Evolutionary conservation across 2,113 vertebrate species (phyloP), one percentile per base, ranked within the genome.

Genomic region (Bolborhynchus lineola): DNA sequence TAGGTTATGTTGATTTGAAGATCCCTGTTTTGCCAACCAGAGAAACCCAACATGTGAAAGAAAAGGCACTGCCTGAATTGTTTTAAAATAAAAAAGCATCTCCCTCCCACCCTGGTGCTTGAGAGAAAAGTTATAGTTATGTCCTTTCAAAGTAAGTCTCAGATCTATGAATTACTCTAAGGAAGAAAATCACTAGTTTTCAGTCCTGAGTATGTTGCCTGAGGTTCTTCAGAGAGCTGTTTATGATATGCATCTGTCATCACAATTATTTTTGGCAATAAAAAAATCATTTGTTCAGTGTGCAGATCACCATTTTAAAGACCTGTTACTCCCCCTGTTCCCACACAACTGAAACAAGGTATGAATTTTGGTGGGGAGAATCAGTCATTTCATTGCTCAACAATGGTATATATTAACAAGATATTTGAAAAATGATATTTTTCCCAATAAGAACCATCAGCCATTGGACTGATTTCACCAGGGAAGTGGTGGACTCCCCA

Each of bases 91-190:
- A 21, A 63, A 74, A 35, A 24, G 2, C 12, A 7, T 59, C 13
- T 16, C 20, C 2, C 7, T 57, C 31, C 53, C 19, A 21, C 8
- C 21, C 71, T 0, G 0, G 6, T 46, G 9, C 41, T 71, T 39
- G 49, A 71, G 41, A n/a, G 29, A 44, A 46, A 62, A 64, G 25
- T 52, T 49, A 3, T 12, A 50, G 47, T 68, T 77, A 16, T 3
- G 5, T 52, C 50, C 8, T 84, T 86, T 62, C 53, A 77, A 86
- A 76, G 12, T 18, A 70, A 62, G 9, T 70, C 23, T 47, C 17
- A 44, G 33, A 85, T 13, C 4, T 68, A 25, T 29, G 14, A 63
- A 59, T 70, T 85, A 44, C 44, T 57, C 11, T 12, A 53, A 84
- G 31, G 28, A 26, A 49, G 15, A 68, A 74, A 62, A 93, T 1